A percentile compares a stretch with the other conserved stretches of the same genome.
Conservation (phyloP, 2,113 vertebrate species). For the Pseudorectes ferrugineus region DNA sequence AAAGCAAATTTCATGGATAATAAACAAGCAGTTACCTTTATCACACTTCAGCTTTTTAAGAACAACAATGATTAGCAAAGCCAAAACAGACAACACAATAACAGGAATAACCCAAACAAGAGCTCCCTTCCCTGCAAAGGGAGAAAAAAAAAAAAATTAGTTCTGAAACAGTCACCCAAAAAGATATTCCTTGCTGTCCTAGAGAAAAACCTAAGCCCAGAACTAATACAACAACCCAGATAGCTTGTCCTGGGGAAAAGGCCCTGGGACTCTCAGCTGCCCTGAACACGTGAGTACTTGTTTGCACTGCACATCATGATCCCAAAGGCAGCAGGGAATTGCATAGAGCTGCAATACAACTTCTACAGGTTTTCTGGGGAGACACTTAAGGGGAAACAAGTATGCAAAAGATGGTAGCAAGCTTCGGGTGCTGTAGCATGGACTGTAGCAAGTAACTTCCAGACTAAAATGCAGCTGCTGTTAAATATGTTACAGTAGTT, state of each 20-base stretch:
- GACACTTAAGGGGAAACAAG: neutral
- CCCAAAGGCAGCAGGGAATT: neutral
- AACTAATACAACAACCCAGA: neutral
- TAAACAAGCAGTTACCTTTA: conserved; percentile 31
- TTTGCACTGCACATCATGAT: neutral
- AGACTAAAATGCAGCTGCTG: neutral
- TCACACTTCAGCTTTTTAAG: neutral
- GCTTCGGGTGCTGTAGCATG: neutral
- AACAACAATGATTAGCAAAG: neutral
- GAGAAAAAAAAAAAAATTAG: neutral
- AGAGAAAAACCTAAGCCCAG: neutral
- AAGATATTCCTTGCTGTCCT: neutral
- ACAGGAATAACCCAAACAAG: fast-evolving
- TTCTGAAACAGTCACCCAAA: neutral
- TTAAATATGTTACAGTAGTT: neutral
- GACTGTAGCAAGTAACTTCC: neutral
- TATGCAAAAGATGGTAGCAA: fast-evolving
- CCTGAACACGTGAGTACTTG: fast-evolving
- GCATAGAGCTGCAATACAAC: neutral
- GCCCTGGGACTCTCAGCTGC: neutral
- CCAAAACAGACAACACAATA: fast-evolving
- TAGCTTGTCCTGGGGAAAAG: neutral
- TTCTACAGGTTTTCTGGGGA: neutral
- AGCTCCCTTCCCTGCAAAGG: neutral
- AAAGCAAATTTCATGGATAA: neutral